Evolutionary conservation across 2,113 vertebrate species (phyloP), one percentile per base, ranked within the genome.

Genomic region (Epinephelus moara): DNA sequence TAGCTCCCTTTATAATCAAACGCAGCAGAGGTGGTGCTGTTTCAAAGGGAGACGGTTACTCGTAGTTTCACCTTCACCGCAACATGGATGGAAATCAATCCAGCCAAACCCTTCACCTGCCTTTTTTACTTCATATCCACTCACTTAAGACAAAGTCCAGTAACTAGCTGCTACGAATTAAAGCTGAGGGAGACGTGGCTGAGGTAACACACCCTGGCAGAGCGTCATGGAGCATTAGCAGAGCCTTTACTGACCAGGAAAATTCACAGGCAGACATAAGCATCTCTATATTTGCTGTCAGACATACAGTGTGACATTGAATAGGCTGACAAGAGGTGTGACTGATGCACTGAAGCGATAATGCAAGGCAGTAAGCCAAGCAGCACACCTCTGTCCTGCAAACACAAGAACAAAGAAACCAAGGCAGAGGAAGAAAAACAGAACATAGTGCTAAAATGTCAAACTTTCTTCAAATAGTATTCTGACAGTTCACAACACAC

Each of bases 1-100:
- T 89, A 92, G 75, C 72, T 56, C 27, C 15, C 37, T 52, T 89
- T 47, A 72, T 64, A 82, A 91, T 91, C 73, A 89, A 88, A 90
- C 30, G 8, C 74, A 67, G 77, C 66, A 64, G 68, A 78, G 33
- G 55, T 47, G 74, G 33, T 60, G 76, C 69, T 4, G 57, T 17
- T 78, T 69, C 52, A 76, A 70, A 74, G 21, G 19, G 8, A 80
- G 60, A 2, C 5, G 2, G 49, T 74, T 81, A 33, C 27, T 86
- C 15, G 2, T 70, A 40, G 25, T 60, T 30, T 72, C 73, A 73
- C 66, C 49, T 73, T 23, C 37, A 53, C 13, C 15, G 21, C 17
- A 42, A 15, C n/a, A 8, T 17, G 11, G 42, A 45, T 45, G 42
- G 2, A 2, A 11, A 45, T 45, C 42, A 45, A 45, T 45, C 42